Evolutionary conservation across 2,797 vertebrate genomes (phyloP).

Genomic region (Chelon auratus): DNA sequence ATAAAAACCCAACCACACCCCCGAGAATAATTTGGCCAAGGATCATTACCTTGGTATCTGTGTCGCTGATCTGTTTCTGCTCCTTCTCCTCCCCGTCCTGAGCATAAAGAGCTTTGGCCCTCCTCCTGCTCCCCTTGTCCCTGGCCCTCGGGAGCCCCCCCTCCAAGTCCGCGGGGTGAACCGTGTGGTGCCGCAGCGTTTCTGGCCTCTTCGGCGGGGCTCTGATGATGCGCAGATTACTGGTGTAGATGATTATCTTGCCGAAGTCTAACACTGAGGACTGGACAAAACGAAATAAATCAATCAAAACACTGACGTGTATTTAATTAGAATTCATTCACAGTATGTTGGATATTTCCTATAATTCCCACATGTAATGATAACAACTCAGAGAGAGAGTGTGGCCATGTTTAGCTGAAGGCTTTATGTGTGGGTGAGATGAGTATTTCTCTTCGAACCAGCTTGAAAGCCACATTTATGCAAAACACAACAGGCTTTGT

Average conservation of each 20-base stretch:
- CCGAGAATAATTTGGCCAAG: conserved; percentile 59
- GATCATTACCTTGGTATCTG: conserved; percentile 73
- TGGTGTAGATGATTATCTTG: conserved; percentile 98
- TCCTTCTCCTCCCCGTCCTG: conserved; percentile 52
- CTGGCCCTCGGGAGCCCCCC: conserved; percentile 76
- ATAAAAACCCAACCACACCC: conserved; percentile 51
- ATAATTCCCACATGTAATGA: neutral
- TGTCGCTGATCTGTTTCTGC: conserved; percentile 52
- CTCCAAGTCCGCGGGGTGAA: conserved; percentile 69
- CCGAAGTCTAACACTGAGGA: conserved; percentile 92
- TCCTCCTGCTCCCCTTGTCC: conserved; percentile 71
- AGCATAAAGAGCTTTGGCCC: conserved; percentile 32
- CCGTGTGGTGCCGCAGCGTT: conserved; percentile 51
- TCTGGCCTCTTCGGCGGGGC: conserved; percentile 88
- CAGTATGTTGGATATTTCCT: neutral
- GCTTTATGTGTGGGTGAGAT: conserved; percentile 23
- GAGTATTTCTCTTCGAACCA: conserved; percentile 31
- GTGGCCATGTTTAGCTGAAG: conserved; percentile 7
- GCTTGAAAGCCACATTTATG: conserved; percentile 14
- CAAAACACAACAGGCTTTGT: conserved; percentile 28
- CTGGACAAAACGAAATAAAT: conserved; percentile 50
- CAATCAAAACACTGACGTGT: too few species aligned
- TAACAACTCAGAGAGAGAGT: neutral
- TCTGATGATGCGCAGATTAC: conserved; percentile 94
- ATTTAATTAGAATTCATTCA: neutral